These are phyloP conservation scores for Trisateles emortualis DNA, from an alignment of 2,888 invertebrate species.

Conservation along the genomic window DNA sequence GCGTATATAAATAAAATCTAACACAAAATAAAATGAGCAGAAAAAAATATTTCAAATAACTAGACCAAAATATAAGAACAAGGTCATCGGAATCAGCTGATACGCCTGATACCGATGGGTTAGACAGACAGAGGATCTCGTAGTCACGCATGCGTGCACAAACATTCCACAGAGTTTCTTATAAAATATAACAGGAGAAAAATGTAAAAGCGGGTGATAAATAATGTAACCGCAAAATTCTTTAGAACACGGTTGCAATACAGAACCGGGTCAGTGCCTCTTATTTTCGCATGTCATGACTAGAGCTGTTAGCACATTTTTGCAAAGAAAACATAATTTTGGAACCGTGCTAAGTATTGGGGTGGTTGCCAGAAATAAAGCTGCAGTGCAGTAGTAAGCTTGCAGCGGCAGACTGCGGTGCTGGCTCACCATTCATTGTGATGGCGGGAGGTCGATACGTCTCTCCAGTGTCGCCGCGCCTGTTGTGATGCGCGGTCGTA, in stretches of 20 bases:
- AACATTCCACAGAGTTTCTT: slow-evolving; percentile 22
- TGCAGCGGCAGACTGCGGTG: slow-evolving; percentile 80
- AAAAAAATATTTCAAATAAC: slow-evolving; percentile 6
- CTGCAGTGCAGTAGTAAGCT: slow-evolving; percentile 84
- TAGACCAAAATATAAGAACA: slow-evolving; percentile 41
- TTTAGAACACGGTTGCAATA: slow-evolving; percentile 34
- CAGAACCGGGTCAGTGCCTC: slow-evolving; percentile 61
- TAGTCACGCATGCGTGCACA: slow-evolving; percentile 43
- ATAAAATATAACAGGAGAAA: slow-evolving; percentile 31
- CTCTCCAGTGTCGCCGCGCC: slow-evolving; percentile 76
- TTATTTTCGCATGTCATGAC: slow-evolving; percentile 54
- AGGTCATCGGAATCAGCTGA: slow-evolving; percentile 49
- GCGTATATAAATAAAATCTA: not conserved
- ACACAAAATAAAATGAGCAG: too few relatives aligned
- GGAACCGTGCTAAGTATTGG: slow-evolving; percentile 58
- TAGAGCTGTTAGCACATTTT: slow-evolving; percentile 52
- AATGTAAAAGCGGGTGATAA: slow-evolving; percentile 25
- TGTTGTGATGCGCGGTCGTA: slow-evolving; percentile 65
- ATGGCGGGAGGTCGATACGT: slow-evolving; percentile 73
- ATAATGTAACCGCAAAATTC: slow-evolving; percentile 35
- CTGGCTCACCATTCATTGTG: slow-evolving; percentile 73
- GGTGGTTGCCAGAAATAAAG: slow-evolving; percentile 84
- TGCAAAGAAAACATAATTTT: slow-evolving; percentile 52
- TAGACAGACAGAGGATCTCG: slow-evolving; percentile 17
- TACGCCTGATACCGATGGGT: slow-evolving; percentile 40